Conservation (phyloP, 2,113 vertebrate genomes). For the Pseudonaja textilis region DNA sequence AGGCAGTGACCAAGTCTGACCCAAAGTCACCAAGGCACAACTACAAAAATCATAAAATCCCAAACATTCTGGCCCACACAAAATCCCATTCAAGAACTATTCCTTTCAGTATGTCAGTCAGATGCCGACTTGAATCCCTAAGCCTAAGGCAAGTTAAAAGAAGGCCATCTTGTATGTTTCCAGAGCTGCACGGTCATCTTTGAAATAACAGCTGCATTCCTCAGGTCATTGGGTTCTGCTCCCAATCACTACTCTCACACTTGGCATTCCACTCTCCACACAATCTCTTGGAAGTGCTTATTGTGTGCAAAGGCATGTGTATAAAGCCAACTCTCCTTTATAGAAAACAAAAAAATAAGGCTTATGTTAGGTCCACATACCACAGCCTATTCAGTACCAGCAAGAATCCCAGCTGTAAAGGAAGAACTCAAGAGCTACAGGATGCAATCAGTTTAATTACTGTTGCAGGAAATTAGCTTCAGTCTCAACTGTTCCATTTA, state of each 20-base stretch:
- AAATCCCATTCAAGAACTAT: background rate
- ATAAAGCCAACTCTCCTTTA: background rate
- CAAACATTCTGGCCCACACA: background rate
- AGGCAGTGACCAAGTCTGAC: background rate
- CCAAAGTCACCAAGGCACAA: background rate
- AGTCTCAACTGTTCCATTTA: conserved; percentile 6
- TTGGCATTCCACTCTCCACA: background rate
- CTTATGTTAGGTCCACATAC: background rate
- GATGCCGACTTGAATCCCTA: background rate
- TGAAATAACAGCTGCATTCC: background rate
- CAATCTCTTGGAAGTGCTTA: background rate
- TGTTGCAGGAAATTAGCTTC: background rate
- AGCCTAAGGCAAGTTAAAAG: background rate
- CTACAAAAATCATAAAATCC: background rate
- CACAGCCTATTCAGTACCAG: background rate
- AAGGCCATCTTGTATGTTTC: background rate
- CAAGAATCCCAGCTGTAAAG: background rate
- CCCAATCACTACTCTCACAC: background rate
- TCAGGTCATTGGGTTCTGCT: background rate
- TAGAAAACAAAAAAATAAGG: background rate
- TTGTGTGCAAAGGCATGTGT: background rate
- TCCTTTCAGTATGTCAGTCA: background rate
- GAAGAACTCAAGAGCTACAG: background rate
- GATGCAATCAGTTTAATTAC: conserved; percentile 14
- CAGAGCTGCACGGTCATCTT: background rate